Percentiles rank a stretch among this genome's conserved stretches.
These are phyloP conservation scores for Alentia gelatinosa DNA, from an alignment of 2,888 invertebrate genomes.

Conservation along the genomic window DNA sequence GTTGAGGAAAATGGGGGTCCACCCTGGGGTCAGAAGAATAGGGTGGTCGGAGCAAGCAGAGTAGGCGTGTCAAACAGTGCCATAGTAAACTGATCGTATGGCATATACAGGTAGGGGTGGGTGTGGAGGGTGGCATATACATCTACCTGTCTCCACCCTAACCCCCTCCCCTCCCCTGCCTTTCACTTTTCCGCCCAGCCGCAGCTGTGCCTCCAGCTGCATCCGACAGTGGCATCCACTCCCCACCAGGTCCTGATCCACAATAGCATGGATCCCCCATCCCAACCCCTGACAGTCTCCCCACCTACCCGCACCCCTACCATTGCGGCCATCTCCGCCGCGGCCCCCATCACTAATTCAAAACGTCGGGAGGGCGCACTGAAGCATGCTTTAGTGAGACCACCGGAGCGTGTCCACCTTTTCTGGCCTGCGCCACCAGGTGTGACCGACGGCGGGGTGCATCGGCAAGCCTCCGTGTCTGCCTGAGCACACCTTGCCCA, in stretches of 20 bases:
- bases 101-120: neutral
- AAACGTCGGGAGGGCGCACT: neutral
- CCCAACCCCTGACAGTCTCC: neutral
- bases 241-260: neutral
- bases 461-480: no score
- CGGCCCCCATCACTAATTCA: constrained; percentile 2
- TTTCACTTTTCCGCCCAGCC: neutral
- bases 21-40: no score
- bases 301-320: neutral
- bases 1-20: no score
- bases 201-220: neutral
- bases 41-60: no score
- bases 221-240: neutral
- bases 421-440: neutral
- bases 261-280: neutral
- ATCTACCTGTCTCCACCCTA: neutral
- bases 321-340: neutral
- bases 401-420: neutral
- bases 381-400: neutral
- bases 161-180: neutral
- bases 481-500: neutral
- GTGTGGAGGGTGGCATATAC: neutral
- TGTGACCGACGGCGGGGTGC: neutral
- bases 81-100: neutral
- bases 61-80: no score